Evolutionary conservation across 92 coral and sea anemone species (phyloP).

Genomic region (Diadumene lineata): DNA sequence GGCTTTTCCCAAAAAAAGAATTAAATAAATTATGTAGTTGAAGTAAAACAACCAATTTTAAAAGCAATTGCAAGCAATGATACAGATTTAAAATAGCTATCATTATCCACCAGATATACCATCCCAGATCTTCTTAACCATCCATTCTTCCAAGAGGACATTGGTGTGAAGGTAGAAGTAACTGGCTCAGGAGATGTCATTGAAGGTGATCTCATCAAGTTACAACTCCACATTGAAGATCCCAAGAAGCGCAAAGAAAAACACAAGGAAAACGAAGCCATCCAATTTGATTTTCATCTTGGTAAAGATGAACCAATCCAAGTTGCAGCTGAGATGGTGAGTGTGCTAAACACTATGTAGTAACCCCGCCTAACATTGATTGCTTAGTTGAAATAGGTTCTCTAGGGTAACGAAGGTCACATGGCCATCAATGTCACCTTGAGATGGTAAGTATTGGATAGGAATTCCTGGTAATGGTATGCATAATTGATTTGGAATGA

Average conservation of each 20-base stretch:
- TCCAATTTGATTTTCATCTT: conserved; percentile 93
- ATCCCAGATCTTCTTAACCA: conserved; percentile 77
- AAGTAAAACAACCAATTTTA: too few species aligned
- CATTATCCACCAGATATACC: conserved; percentile 57
- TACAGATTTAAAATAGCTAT: not conserved
- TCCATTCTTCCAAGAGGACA: conserved; percentile 95
- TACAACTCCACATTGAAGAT: conserved; percentile 81
- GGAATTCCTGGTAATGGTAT: too few species aligned
- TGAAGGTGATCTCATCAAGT: conserved; percentile 62
- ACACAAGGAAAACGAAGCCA: conserved; percentile 96
- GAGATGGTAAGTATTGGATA: conserved; percentile 10
- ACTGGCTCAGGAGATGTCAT: conserved; percentile 49
- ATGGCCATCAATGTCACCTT: not conserved
- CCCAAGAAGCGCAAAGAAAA: conserved; percentile 94
- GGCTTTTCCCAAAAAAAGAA: too few species aligned
- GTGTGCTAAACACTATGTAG: conserved; percentile 10
- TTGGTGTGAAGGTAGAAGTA: conserved; percentile 87
- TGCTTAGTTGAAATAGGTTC: conserved; percentile 22
- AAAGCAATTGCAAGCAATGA: too few species aligned
- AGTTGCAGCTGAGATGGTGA: conserved; percentile 94
- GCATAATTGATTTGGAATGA: too few species aligned
- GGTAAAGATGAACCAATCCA: conserved; percentile 91
- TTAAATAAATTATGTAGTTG: too few species aligned
- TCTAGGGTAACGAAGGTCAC: conserved; percentile 20
- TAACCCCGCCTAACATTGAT: conserved; percentile 33